Conservation (phyloP, 2,113 vertebrate genomes). For the Zapornia atra region DNA sequence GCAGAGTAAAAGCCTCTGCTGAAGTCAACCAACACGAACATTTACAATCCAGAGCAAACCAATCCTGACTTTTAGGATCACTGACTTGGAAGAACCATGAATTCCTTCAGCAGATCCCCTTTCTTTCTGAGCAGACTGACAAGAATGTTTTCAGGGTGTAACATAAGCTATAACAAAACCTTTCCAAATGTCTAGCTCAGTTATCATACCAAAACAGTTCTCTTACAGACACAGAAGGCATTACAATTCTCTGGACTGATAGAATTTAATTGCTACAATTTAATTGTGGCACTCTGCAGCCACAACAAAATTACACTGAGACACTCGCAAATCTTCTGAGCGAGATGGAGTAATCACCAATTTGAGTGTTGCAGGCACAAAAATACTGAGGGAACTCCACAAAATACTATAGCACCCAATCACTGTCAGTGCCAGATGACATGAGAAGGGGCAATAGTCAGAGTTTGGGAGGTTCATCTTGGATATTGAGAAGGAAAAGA, state of each 20-base stretch:
- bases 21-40: background rate
- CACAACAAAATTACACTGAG: background rate
- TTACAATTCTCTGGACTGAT: background rate
- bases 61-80: background rate
- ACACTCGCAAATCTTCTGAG: background rate
- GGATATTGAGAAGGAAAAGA: background rate
- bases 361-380: too few species aligned
- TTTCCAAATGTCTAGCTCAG: background rate
- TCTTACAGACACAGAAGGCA: background rate
- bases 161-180: background rate
- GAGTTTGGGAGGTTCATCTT: background rate
- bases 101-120: background rate
- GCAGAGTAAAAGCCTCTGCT: background rate
- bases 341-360: rapidly evolving
- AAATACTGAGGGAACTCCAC: rapidly evolving
- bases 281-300: background rate
- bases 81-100: background rate
- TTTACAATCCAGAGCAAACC: background rate
- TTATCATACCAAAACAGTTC: background rate
- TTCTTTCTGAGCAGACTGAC: background rate
- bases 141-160: background rate
- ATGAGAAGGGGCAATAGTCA: rapidly evolving
- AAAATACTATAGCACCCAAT: rapidly evolving
- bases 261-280: background rate
- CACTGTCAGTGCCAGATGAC: background rate